Evolutionary conservation across 2,797 vertebrate species (phyloP), one percentile per base, ranked within the genome.

Genomic region (Dendrocincla tyrannina): DNA sequence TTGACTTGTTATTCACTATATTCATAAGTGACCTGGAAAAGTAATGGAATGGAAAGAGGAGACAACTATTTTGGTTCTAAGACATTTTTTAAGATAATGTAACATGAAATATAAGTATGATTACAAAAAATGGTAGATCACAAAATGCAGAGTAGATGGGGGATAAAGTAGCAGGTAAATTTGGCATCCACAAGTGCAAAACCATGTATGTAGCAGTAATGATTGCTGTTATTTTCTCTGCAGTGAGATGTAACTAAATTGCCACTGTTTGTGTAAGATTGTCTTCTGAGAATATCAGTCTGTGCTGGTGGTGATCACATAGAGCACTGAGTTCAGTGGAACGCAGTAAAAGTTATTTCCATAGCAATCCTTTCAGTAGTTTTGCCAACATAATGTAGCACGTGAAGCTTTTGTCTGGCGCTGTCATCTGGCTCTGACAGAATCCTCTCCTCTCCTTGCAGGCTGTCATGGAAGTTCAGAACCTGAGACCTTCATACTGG

Each of bases 391-490:
- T 49, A 20, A 12, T 7, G 30, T 35, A 46, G 32, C 37, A 46
- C 49, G 8, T 25, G 37, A 77, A 70, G 46, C 53, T 89, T 50
- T 58, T 59, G 18, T 27, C 68, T 64, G 49, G 10, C 0, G 2
- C 24, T 41, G 41, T 33, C 30, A 39, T 27, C 75, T 72, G 73
- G 11, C 55, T 84, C 83, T 96, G 77, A 97, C 24, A 12, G 39
- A 86, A 84, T 42, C 4, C 55, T 97, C 47, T 42, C 4, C 55
- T 97, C 47, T 96, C 39, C 55, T 97, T 91, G 33, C 97, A 99
- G 99, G 99, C 99, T 70, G 99, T 99, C 95, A 99, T 99, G 99
- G 99, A 99, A 97, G 98, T 99, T 93, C 99, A 99, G 94, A 99
- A 98, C 96, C 97, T 99, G 95, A 97, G 99, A 89, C 99, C 99